phyloP scores from a whole-genome alignment of 1,140 invertebrate genomes.

The Whitmania pigra region DNA sequence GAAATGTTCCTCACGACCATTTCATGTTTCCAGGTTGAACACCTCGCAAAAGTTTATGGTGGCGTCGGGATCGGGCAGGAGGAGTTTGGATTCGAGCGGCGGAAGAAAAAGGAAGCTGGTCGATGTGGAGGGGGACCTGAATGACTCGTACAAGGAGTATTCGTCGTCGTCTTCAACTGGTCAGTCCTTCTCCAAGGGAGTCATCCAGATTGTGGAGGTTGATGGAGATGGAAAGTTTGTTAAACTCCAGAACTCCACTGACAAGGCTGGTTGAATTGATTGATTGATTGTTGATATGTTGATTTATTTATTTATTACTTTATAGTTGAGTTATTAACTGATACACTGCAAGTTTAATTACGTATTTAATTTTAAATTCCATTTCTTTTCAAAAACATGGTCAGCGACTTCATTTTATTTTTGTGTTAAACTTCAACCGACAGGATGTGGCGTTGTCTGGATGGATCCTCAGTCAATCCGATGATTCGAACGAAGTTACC shows the following conservation, averaged over 20 bases:
- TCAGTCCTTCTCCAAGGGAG: slow-evolving; percentile 61
- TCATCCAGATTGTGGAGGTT: slow-evolving; percentile 71
- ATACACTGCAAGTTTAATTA: not conserved
- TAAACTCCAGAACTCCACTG: slow-evolving; percentile 68
- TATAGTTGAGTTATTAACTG: too few relatives aligned
- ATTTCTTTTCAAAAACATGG: not conserved
- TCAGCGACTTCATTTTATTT: not conserved
- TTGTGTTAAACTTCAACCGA: slow-evolving; percentile 26
- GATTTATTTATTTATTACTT: too few relatives aligned
- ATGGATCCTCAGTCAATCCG: slow-evolving; percentile 66
- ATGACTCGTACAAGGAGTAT: slow-evolving; percentile 6
- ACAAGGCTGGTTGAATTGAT: slow-evolving; percentile 49
- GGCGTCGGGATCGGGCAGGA: not conserved
- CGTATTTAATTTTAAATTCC: not conserved
- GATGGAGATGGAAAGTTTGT: slow-evolving; percentile 77
- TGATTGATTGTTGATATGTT: too few relatives aligned
- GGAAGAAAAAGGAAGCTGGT: slow-evolving; percentile 10
- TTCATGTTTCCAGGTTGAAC: not conserved
- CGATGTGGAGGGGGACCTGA: not conserved
- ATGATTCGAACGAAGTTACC: slow-evolving; percentile 58
- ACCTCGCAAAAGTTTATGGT: not conserved
- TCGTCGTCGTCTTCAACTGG: slow-evolving; percentile 53
- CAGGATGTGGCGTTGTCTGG: slow-evolving; percentile 67
- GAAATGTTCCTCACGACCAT: too few relatives aligned
- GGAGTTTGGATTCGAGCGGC: slow-evolving; percentile 7